These are phyloP conservation scores for Arctia plantaginis DNA, from an alignment of 2,888 invertebrate genomes.

Conservation along the genomic window DNA sequence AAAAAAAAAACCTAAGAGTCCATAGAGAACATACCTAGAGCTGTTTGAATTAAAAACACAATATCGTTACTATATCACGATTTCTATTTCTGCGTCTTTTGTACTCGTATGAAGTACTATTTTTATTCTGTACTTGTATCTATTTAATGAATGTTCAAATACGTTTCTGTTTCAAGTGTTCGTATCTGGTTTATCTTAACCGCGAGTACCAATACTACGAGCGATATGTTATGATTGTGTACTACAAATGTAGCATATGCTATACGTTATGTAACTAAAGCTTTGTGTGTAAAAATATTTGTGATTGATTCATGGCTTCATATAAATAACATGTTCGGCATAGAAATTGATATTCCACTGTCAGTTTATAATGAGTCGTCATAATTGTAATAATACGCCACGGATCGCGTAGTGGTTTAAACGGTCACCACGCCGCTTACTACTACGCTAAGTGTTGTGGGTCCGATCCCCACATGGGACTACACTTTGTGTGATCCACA, in stretches of 20 bases:
- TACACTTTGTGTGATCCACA: too few relatives aligned
- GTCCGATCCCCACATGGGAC: too few relatives aligned
- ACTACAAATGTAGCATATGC: too few relatives aligned
- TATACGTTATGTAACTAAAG: neutral
- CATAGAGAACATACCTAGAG: too few relatives aligned
- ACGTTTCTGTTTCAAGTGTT: neutral
- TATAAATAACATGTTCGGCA: neutral
- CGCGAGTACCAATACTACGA: neutral
- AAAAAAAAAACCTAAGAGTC: neutral
- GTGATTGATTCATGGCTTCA: neutral
- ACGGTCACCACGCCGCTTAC: too few relatives aligned
- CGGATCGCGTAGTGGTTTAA: too few relatives aligned
- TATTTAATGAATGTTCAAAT: neutral
- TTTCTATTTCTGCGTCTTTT: neutral
- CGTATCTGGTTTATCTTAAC: constrained; percentile 4
- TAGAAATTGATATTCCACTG: neutral
- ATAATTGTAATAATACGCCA: too few relatives aligned
- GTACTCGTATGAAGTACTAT: neutral
- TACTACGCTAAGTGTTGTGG: too few relatives aligned
- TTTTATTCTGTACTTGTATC: neutral
- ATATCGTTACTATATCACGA: neutral
- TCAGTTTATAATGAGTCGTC: too few relatives aligned
- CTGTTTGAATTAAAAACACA: too few relatives aligned
- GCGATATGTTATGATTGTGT: neutral
- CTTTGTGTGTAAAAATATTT: neutral